These are phyloP conservation scores for Oreortyx pictus DNA, from an alignment of 2,797 vertebrate genomes.

Conservation along the genomic window DNA sequence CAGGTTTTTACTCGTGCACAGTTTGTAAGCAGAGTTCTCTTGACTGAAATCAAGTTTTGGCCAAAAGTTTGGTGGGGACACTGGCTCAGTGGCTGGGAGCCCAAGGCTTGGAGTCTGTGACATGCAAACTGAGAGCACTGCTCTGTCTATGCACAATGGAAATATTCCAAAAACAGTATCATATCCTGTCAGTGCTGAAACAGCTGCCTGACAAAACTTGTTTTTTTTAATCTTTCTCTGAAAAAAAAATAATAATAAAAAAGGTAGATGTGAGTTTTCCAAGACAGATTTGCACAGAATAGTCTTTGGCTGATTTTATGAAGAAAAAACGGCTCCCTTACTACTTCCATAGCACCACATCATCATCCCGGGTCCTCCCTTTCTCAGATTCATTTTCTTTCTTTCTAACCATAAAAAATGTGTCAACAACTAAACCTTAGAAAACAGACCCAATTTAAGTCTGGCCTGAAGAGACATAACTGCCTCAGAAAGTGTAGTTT, in stretches of 20 bases:
- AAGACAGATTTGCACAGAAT: rapidly evolving
- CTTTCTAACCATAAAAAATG: background rate
- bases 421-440: background rate
- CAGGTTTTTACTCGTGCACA: background rate
- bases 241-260: background rate
- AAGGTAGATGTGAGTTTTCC: background rate
- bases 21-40: background rate
- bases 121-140: background rate
- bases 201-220: background rate
- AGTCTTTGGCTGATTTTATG: background rate
- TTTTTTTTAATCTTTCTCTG: background rate
- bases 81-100: background rate
- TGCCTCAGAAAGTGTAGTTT: background rate
- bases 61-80: background rate
- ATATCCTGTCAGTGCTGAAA: background rate
- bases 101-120: background rate
- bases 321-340: rapidly evolving
- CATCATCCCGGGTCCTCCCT: background rate
- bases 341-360: background rate
- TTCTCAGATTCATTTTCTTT: background rate
- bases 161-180: background rate
- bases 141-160: background rate
- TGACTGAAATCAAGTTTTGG: background rate
- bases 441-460: background rate
- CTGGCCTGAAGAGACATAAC: background rate